Percentiles rank a stretch among this genome's conserved stretches.
phyloP scores from a whole-genome alignment of 2,113 vertebrate species.

The Pituophis catenifer region DNA sequence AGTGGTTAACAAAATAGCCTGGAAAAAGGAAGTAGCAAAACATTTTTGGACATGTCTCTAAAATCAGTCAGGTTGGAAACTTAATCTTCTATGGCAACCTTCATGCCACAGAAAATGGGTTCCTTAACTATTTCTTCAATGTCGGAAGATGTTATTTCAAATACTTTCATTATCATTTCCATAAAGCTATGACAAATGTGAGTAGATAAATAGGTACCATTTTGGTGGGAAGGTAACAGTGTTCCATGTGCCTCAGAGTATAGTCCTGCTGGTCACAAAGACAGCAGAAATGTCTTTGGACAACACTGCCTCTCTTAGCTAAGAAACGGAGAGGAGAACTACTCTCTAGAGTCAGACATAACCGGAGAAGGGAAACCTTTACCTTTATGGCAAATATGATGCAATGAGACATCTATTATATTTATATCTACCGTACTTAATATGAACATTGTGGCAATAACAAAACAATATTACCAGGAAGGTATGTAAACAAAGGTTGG shows the following conservation, averaged over 20 bases:
- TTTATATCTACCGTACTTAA: conserved; percentile 56
- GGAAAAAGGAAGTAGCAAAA: not conserved
- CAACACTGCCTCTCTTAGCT: not conserved
- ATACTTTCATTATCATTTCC: conserved; percentile 56
- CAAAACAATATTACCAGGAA: conserved; percentile 55
- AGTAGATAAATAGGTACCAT: not conserved
- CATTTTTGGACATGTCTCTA: not conserved
- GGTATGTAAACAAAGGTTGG: conserved; percentile 57
- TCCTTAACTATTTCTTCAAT: not conserved
- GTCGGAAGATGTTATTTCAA: not conserved
- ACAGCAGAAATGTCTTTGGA: not conserved
- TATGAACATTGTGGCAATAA: conserved; percentile 40
- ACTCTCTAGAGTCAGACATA: not conserved
- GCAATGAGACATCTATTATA: conserved; percentile 34
- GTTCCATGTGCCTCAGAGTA: not conserved
- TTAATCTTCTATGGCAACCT: not conserved
- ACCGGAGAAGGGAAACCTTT: not conserved
- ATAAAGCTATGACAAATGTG: conserved; percentile 58
- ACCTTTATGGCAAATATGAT: not conserved
- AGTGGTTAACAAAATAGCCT: not conserved
- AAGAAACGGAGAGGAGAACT: not conserved
- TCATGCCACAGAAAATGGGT: not conserved
- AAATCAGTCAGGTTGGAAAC: not conserved
- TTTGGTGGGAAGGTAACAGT: not conserved
- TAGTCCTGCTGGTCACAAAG: not conserved